A percentile compares a stretch with the other conserved stretches of the same genome.
Conservation (phyloP, 2,888 invertebrate species). For the Stramonita haemastoma region DNA sequence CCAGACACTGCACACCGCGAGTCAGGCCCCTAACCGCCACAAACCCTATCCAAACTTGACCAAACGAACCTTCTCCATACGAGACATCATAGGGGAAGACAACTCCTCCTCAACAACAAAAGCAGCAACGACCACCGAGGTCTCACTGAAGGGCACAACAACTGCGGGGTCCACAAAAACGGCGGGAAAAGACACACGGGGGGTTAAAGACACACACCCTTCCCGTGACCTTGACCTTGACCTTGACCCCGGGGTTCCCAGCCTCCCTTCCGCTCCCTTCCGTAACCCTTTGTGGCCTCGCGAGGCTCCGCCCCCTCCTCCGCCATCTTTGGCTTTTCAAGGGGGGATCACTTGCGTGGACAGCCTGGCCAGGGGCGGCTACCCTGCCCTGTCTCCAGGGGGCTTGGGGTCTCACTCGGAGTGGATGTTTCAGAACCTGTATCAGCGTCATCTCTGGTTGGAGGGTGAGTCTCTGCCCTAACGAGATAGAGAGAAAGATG, state of each 20-base stretch:
- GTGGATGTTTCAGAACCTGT: conserved; percentile 44
- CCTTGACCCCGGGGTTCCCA: not conserved
- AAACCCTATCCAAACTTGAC: not conserved
- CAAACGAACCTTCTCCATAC: conserved; percentile 15
- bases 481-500: too few relatives aligned
- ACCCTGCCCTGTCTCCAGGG: conserved; percentile 8
- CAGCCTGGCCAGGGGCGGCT: conserved; percentile 15
- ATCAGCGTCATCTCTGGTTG: conserved; percentile 42
- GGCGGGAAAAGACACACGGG: not conserved
- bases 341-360: conserved; percentile 7
- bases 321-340: not conserved
- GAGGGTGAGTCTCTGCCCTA: conserved; percentile 37
- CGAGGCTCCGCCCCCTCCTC: not conserved
- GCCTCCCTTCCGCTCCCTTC: not conserved
- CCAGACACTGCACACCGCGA: not conserved
- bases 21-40: not conserved
- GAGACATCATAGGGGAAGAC: conserved; percentile 21
- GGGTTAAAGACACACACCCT: not conserved
- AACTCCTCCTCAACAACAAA: not conserved
- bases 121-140: not conserved
- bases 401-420: conserved; percentile 8
- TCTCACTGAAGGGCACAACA: not conserved
- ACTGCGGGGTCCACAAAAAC: not conserved
- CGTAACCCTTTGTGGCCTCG: not conserved
- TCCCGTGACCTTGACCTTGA: too few relatives aligned